Base-by-base conservation (phyloP, 30 jellyfish, hydroid and myxozoan genomes). In the Hydra vulgaris region DNA sequence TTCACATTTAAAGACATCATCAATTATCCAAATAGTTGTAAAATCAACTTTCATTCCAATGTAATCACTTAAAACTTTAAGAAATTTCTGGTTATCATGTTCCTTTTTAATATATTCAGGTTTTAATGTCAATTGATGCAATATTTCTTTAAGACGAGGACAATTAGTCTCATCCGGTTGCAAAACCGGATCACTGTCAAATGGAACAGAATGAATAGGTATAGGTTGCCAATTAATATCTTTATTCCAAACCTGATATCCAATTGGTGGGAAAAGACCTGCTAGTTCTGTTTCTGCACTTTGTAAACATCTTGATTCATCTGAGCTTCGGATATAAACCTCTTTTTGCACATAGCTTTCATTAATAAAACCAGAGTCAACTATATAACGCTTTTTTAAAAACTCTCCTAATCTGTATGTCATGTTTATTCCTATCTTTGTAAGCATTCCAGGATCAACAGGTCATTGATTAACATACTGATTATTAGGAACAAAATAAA, bases 281-380 rank as follows among this genome's bases (percentile, higher is more conserved):
- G 98, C 98, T 75, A 91, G 70, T 76, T 91, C 96, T 4, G 98
- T 79, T 70, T 84, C 95, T 17, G 98, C 98, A 86, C 98, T 91
- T 88, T 87, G 88, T 61, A 91, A 82, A 85, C 98, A 91, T 24
- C 98, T 77, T 27, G 84, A 95, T 17, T 85, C 77, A 40, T 79
- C 92, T 54, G 96, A 86, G 75, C 98, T 91, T 61, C 95, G 86
- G 68, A 88, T 72, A 74, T 79, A 80, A 16, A 91, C 95, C 98
- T 91, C n/a, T n/a, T n/a, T n/a, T n/a, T n/a, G n/a, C n/a, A n/a
- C n/a, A n/a, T n/a, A n/a, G n/a, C n/a, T n/a, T n/a, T n/a, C n/a
- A n/a, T n/a, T n/a, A n/a, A n/a, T n/a, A n/a, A n/a, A n/a, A n/a
- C n/a, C n/a, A n/a, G n/a, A n/a, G n/a, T n/a, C n/a, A n/a, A n/a